Evolutionary conservation across 2,797 vertebrate genomes (phyloP).

Genomic region (Yasuhikotakia modesta): DNA sequence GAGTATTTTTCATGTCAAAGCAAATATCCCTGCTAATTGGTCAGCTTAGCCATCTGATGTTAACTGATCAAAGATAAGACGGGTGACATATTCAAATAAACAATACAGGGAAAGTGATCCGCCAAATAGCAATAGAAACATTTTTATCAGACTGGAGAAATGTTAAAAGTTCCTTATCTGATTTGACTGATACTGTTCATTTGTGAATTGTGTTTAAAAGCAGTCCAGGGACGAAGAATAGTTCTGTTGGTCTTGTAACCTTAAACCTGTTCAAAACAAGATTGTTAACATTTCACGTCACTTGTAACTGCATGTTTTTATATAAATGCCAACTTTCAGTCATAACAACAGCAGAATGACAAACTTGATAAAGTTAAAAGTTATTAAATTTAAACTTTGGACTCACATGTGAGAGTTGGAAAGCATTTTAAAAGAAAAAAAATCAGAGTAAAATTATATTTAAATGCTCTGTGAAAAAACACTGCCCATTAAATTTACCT

Average conservation of each 20-base stretch:
- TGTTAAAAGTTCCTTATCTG: conserved; percentile 40
- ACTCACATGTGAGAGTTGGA: neutral
- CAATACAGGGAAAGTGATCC: conserved; percentile 5
- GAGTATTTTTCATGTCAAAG: conserved; percentile 48
- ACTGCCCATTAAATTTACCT: neutral
- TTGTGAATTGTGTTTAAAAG: conserved; percentile 4
- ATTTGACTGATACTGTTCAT: conserved; percentile 16
- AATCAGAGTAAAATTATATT: neutral
- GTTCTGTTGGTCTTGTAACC: conserved; percentile 25
- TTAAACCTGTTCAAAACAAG: conserved; percentile 16
- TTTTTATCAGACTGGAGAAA: conserved; percentile 2
- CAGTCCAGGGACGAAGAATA: neutral
- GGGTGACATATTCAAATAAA: conserved; percentile 58
- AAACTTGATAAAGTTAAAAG: conserved; percentile 1
- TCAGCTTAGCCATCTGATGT: conserved; percentile 37
- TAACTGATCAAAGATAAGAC: conserved; percentile 44
- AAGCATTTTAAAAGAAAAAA: neutral
- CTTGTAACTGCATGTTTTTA: conserved; percentile 1
- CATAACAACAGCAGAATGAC: conserved; percentile 1
- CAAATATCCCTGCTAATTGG: conserved; percentile 37
- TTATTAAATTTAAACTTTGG: neutral
- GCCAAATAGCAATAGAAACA: neutral
- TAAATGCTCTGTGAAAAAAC: neutral
- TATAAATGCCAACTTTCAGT: conserved; percentile 5
- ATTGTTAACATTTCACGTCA: conserved; percentile 20